Evolutionary conservation across 2,888 invertebrate genomes (phyloP), one percentile per base, ranked within the genome.

Genomic region (Dryomyza anilis): DNA sequence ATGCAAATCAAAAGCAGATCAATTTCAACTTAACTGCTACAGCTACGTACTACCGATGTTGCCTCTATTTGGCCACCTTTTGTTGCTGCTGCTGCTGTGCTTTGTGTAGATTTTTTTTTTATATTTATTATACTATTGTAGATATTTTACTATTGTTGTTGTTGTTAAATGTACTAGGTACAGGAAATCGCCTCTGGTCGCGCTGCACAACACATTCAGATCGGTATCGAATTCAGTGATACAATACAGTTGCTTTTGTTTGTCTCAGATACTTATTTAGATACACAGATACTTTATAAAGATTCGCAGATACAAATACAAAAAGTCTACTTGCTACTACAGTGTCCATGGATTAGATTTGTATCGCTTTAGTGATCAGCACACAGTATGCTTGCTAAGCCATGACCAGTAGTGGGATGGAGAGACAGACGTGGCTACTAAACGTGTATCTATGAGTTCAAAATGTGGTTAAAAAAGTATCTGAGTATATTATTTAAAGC

Each of bases 1-100:
- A 64, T 64, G 62, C 63, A 67, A 67, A 67, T 67, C 67, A 67
- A 63, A 65, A 67, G 59, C 59, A 65, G 67, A 67, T 67, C 67
- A 65, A 65, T 65, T 65, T 67, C 67, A 67, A 48, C 25, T 27
- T 45, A n/a, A n/a, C 10, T 43, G 14, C 19, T 25, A 25, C 30
- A 14, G 14, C 45, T 21, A 16, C 16, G 19, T 46, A 19, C 23
- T 25, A 6, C 12, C 7, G 16, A 50, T 36, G 29, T 27, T 46
- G 39, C 25, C 46, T 46, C 30, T 48, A 14, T 19, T 50, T 59
- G 48, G 21, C 53, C 33, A 29, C 33, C 52, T 59, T 48, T 16
- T 39, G 3, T 12, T 16, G 7, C 39, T 58, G 25, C 19, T 58
- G 21, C 12, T 57, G 14, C 33, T 63, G 30, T 48, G 23, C 4